Conservation (phyloP, 2,888 invertebrate species). For the Anthophora plumipes region DNA sequence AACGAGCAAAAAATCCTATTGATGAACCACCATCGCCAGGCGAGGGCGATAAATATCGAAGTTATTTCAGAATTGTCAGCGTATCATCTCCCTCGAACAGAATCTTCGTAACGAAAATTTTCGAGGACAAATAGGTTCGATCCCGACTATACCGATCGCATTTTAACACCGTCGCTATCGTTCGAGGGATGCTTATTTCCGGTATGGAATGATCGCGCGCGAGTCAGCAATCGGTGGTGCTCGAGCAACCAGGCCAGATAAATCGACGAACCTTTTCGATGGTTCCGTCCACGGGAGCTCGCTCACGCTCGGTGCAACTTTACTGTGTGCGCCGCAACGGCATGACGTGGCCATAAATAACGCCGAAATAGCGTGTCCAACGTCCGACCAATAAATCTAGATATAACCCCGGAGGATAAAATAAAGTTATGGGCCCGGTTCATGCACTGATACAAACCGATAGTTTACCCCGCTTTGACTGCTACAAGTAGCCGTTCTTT, state of each 20-base stretch:
- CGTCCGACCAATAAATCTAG: constrained; percentile 78
- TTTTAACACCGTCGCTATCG: constrained; percentile 14
- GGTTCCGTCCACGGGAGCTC: constrained; percentile 19
- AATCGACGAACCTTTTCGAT: constrained; percentile 61
- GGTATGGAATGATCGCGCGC: constrained; percentile 42
- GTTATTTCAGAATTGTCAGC: constrained; percentile 20
- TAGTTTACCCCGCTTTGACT: constrained; percentile 75
- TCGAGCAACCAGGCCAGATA: constrained; percentile 35
- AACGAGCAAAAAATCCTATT: background rate
- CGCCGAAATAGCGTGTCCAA: constrained; percentile 77
- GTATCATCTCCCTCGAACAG: background rate
- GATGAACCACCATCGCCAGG: background rate
- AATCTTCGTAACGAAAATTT: background rate
- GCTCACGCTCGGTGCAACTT: constrained; percentile 59
- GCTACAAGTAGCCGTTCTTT: constrained; percentile 65
- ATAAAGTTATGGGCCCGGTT: constrained; percentile 79
- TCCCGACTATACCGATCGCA: constrained; percentile 12
- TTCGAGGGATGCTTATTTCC: constrained; percentile 44
- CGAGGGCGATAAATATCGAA: constrained; percentile 20
- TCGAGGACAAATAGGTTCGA: constrained; percentile 8
- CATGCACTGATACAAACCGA: constrained; percentile 76
- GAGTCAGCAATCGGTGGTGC: constrained; percentile 48
- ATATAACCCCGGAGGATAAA: constrained; percentile 77
- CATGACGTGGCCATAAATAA: constrained; percentile 76
- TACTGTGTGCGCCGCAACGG: constrained; percentile 58